Evolutionary conservation across 2,888 invertebrate species (phyloP).

Genomic region (Drosophila fungiperda): DNA sequence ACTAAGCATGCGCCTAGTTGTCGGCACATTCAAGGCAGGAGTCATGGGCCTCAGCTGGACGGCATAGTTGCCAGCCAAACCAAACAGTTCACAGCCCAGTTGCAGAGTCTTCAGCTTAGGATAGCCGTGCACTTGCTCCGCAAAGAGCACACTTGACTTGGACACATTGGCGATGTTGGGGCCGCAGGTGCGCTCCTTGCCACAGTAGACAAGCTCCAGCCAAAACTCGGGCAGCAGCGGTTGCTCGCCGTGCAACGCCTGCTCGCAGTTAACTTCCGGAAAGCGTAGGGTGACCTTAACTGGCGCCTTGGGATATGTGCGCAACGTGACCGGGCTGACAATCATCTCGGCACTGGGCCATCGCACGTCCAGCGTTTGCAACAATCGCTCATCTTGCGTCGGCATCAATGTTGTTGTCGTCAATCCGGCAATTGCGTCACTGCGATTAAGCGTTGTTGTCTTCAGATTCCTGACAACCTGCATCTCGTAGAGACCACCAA

Average conservation of each 20-base stretch:
- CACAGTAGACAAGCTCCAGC: slow-evolving; percentile 93
- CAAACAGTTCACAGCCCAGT: slow-evolving; percentile 92
- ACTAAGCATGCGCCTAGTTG: slow-evolving; percentile 77
- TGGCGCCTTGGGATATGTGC: slow-evolving; percentile 91
- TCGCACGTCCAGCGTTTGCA: slow-evolving; percentile 89
- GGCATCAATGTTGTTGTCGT: slow-evolving; percentile 80
- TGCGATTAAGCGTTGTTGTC: slow-evolving; percentile 57
- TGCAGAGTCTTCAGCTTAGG: slow-evolving; percentile 89
- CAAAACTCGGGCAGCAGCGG: slow-evolving; percentile 88
- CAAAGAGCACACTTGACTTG: slow-evolving; percentile 89
- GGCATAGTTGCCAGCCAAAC: slow-evolving; percentile 93
- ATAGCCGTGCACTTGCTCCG: slow-evolving; percentile 91
- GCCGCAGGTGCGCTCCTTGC: slow-evolving; percentile 90
- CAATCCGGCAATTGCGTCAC: slow-evolving; percentile 19
- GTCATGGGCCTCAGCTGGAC: slow-evolving; percentile 89
- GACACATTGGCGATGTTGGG: slow-evolving; percentile 85
- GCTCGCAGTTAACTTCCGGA: slow-evolving; percentile 89
- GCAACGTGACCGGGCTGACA: slow-evolving; percentile 90
- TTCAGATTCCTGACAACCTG: slow-evolving; percentile 81
- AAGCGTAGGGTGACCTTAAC: slow-evolving; percentile 91
- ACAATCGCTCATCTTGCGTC: slow-evolving; percentile 80
- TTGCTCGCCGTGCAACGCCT: slow-evolving; percentile 82
- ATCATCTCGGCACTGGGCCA: slow-evolving; percentile 92
- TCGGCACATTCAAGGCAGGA: slow-evolving; percentile 86
- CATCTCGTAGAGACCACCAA: slow-evolving; percentile 83